These are phyloP conservation scores for Psilopogon haemacephalus DNA, from an alignment of 2,113 vertebrate genomes.

Conservation along the genomic window DNA sequence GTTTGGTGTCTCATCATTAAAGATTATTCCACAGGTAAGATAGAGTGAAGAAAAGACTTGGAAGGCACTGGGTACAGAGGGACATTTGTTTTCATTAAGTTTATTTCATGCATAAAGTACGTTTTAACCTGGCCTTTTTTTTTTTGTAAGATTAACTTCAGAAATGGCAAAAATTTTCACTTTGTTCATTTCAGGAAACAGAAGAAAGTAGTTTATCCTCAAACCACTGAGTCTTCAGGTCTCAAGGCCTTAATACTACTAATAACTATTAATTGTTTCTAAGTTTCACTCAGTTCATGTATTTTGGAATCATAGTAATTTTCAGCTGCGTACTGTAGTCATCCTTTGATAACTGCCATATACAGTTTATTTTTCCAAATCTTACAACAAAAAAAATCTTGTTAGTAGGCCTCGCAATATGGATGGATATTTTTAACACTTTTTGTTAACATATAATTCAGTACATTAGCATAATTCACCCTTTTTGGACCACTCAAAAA, in stretches of 20 bases:
- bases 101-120: no score
- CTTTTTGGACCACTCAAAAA: neutral
- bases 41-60: neutral
- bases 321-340: neutral
- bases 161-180: neutral
- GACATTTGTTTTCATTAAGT: neutral
- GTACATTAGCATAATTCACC: neutral
- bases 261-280: neutral
- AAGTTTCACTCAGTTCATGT: neutral
- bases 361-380: neutral
- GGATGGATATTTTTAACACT: neutral
- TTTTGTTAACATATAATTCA: neutral
- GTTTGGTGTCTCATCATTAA: neutral
- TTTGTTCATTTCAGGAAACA: neutral
- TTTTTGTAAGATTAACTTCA: neutral
- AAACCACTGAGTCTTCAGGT: neutral
- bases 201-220: neutral
- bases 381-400: neutral
- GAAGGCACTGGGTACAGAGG: neutral
- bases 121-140: neutral
- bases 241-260: fast-evolving
- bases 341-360: neutral
- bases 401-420: neutral
- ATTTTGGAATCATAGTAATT: neutral
- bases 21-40: neutral